A percentile compares a stretch with the other conserved stretches of the same genome.
Evolutionary conservation across 2,888 invertebrate genomes (phyloP).

Genomic region (Heterodera filipjevi): DNA sequence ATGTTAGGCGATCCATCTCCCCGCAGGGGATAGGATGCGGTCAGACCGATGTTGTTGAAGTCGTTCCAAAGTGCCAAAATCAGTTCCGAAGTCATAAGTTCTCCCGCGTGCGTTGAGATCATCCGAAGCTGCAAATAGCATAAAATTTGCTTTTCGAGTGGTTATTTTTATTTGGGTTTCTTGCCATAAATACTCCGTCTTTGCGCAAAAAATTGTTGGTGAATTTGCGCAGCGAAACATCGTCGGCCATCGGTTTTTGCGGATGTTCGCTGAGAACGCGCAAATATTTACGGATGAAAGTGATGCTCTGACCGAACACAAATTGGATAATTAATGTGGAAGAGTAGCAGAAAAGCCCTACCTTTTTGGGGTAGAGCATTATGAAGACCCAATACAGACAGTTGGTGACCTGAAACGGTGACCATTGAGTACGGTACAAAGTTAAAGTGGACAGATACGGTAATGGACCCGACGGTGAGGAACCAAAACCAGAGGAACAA

Average conservation of each 20-base stretch:
- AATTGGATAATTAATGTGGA: too few species aligned
- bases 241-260: slow-evolving; percentile 62
- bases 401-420: slow-evolving; percentile 46
- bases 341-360: slow-evolving; percentile 23
- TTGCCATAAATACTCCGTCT: slow-evolving; percentile 64
- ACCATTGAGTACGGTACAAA: neutral
- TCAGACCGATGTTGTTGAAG: slow-evolving; percentile 63
- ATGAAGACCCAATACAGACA: slow-evolving; percentile 64
- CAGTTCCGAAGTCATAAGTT: slow-evolving; percentile 64
- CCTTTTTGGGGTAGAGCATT: slow-evolving; percentile 65
- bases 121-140: slow-evolving; percentile 52
- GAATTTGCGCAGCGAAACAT: slow-evolving; percentile 63
- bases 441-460: slow-evolving; percentile 40
- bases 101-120: slow-evolving; percentile 66
- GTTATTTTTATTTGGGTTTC: neutral
- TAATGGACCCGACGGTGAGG: slow-evolving; percentile 63
- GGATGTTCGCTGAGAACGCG: slow-evolving; percentile 65
- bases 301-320: slow-evolving; percentile 52
- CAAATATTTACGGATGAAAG: slow-evolving; percentile 65
- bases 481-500: slow-evolving; percentile 65
- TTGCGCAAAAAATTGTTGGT: slow-evolving; percentile 65
- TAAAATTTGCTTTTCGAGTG: neutral
- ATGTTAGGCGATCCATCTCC: too few species aligned
- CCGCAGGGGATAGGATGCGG: neutral
- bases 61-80: slow-evolving; percentile 65